These are phyloP conservation scores for Gymnosoma rotundatum DNA, from an alignment of 2,888 invertebrate genomes.

Conservation along the genomic window DNA sequence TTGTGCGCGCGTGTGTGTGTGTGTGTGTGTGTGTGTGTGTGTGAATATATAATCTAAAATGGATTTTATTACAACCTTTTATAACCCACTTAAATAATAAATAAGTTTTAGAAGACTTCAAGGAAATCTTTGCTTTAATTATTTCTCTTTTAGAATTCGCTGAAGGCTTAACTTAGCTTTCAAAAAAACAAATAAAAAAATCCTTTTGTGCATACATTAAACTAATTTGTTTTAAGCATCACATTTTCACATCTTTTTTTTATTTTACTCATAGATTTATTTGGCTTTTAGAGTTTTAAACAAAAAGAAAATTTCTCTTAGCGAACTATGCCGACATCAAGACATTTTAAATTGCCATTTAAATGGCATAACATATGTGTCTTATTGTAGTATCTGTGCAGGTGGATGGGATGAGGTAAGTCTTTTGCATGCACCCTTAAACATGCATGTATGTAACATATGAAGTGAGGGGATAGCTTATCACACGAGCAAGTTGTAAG, in stretches of 20 bases:
- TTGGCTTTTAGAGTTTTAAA: conserved; percentile 16
- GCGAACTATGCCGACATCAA: conserved; percentile 42
- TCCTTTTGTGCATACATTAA: conserved; percentile 27
- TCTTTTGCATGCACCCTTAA: not conserved
- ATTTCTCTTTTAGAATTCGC: conserved; percentile 25
- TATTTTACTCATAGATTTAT: not conserved
- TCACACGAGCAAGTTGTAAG: too few species aligned
- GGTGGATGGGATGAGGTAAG: not conserved
- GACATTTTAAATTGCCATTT: conserved; percentile 69
- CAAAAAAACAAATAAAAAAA: not conserved
- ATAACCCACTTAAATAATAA: conserved; percentile 55
- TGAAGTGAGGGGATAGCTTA: too few species aligned
- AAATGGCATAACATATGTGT: conserved; percentile 66
- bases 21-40: too few species aligned
- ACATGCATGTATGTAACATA: not conserved
- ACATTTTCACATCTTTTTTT: not conserved
- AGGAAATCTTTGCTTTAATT: conserved; percentile 57
- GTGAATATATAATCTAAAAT: not conserved
- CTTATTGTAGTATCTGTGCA: conserved; percentile 50
- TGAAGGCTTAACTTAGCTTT: conserved; percentile 14
- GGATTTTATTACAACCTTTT: conserved; percentile 34
- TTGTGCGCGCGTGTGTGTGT: not conserved
- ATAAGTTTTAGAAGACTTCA: conserved; percentile 22
- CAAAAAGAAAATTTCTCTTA: conserved; percentile 25
- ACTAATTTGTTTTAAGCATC: conserved; percentile 2